phyloP scores from a whole-genome alignment of 2,113 vertebrate genomes.

The Vicugna pacos region DNA sequence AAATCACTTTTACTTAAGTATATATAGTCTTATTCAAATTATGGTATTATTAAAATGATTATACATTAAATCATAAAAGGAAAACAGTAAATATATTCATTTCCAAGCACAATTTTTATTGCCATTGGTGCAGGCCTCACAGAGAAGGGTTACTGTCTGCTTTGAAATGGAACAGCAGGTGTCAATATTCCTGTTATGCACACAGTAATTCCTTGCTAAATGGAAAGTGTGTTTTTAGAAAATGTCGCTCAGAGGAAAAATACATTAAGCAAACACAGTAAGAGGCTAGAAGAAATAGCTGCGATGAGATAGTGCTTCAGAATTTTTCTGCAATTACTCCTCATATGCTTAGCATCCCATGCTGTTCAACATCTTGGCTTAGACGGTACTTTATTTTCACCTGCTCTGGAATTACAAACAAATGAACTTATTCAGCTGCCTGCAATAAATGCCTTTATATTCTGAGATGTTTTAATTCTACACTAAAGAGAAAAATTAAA shows the following conservation, averaged over 20 bases:
- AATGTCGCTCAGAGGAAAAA: conserved; percentile 44
- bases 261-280: conserved; percentile 61
- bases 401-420: not conserved
- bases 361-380: conserved; percentile 31
- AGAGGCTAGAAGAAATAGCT: conserved; percentile 21
- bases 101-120: not conserved
- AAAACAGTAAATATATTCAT: not conserved
- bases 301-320: not conserved
- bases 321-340: conserved; percentile 31
- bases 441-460: conserved; percentile 7
- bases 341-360: not conserved
- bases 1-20: not conserved
- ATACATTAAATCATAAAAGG: not conserved
- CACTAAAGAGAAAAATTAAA: not conserved
- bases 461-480: not conserved
- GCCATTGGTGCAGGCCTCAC: not conserved
- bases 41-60: not conserved
- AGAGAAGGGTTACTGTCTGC: not conserved
- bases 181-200: not conserved
- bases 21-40: not conserved
- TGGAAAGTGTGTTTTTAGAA: conserved; percentile 59
- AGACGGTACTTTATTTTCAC: conserved; percentile 32
- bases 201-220: conserved; percentile 47
- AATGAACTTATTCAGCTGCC: not conserved
- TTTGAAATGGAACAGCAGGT: not conserved